These are phyloP conservation scores for Drosophila mimetica DNA, from an alignment of 2,888 invertebrate species.

Conservation along the genomic window DNA sequence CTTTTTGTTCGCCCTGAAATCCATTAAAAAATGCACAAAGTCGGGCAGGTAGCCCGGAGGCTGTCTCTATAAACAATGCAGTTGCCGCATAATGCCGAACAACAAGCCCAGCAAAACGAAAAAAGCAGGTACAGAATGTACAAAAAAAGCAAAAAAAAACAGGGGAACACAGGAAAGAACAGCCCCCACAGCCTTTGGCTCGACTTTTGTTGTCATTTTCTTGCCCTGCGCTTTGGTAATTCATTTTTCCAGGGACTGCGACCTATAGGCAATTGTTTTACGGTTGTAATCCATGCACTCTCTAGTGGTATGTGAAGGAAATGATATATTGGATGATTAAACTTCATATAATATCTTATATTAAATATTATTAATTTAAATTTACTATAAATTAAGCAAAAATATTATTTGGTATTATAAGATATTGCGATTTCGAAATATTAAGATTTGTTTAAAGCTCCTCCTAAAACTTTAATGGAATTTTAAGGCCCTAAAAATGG, in stretches of 20 bases:
- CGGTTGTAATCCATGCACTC: conserved; percentile 23
- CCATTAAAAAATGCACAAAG: conserved; percentile 78
- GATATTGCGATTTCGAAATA: no score
- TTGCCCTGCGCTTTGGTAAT: conserved; percentile 38
- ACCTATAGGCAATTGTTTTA: conserved; percentile 32
- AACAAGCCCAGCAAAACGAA: conserved; percentile 30
- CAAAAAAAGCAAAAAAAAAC: conserved; percentile 21
- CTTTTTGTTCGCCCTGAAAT: conserved; percentile 52
- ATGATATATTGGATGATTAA: no score
- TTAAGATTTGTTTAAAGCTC: no score
- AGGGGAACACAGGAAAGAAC: conserved; percentile 21
- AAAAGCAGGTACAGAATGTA: conserved; percentile 6
- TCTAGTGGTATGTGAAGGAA: conserved; percentile 2
- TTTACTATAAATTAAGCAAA: no score
- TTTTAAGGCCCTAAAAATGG: no score
- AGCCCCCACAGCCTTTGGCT: conserved; percentile 31
- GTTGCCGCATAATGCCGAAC: conserved; percentile 65
- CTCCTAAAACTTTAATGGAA: no score
- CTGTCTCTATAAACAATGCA: conserved; percentile 68
- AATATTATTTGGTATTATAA: no score
- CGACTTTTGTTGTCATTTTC: conserved; percentile 43
- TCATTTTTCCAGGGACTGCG: conserved; percentile 35
- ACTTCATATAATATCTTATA: no score
- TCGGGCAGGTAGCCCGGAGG: conserved; percentile 62
- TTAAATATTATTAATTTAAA: no score